Conservation (phyloP, 2,797 vertebrate genomes). For the Hapalemur alaotrensis region DNA sequence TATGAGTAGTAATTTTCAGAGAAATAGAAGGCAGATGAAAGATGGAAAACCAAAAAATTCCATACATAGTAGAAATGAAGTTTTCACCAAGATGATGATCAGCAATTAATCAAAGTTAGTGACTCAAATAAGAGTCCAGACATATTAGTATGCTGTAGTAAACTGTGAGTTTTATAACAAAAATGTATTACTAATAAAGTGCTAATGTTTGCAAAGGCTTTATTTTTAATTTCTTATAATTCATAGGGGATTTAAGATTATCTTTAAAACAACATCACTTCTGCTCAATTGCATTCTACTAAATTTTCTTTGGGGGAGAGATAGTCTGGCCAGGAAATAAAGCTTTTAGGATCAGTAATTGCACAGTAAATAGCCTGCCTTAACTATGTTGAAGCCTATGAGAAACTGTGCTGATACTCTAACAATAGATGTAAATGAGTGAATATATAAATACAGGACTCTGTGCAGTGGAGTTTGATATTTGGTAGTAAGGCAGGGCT, state of each 20-base stretch:
- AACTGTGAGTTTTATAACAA: not conserved
- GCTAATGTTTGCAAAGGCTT: not conserved
- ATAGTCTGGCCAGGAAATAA: not conserved
- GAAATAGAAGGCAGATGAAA: not conserved
- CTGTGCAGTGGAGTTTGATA: not conserved
- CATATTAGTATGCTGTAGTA: not conserved
- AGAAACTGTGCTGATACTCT: slow-evolving; percentile 3
- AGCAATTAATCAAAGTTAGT: not conserved
- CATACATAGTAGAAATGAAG: not conserved
- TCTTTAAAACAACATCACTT: not conserved
- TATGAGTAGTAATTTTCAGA: not conserved
- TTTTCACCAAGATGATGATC: not conserved
- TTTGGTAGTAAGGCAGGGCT: not conserved
- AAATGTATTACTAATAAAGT: not conserved
- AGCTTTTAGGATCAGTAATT: not conserved
- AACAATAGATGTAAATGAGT: not conserved
- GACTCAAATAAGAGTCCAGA: not conserved
- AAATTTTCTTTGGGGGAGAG: slow-evolving; percentile 17
- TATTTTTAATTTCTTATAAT: slow-evolving; percentile 12
- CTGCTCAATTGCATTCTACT: not conserved
- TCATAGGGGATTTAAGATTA: not conserved
- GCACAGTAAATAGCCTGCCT: not conserved
- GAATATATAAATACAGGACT: not conserved
- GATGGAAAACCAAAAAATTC: not conserved
- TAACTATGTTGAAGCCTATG: not conserved